These are phyloP conservation scores for Xyrichtys novacula DNA, from an alignment of 2,797 vertebrate species.

Conservation along the genomic window DNA sequence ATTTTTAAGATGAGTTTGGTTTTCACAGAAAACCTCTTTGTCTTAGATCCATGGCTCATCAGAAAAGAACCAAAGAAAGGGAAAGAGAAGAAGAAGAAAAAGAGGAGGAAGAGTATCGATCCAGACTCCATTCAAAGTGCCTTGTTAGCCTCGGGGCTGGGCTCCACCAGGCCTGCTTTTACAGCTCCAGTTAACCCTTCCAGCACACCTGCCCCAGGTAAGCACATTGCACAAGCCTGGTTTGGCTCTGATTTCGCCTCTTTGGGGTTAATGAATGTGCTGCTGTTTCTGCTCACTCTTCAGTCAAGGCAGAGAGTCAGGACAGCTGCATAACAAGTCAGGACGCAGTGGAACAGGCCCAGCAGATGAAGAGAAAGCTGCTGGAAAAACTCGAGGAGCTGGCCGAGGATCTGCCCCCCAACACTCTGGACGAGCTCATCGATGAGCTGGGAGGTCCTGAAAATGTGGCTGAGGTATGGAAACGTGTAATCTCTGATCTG, in stretches of 20 bases:
- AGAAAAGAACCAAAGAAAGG: constrained; percentile 98
- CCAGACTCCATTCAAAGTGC: constrained; percentile 99
- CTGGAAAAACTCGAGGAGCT: constrained; percentile 93
- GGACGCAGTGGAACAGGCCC: constrained; percentile 95
- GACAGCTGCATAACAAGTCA: constrained; percentile 93
- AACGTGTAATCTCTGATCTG: not conserved
- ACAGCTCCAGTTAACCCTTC: constrained; percentile 86
- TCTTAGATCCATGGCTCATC: constrained; percentile 95
- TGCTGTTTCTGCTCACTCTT: not conserved
- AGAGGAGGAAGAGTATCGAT: constrained; percentile 94
- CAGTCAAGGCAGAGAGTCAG: constrained; percentile 81
- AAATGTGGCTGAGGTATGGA: constrained; percentile 94
- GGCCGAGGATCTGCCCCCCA: constrained; percentile 93
- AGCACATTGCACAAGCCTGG: not conserved
- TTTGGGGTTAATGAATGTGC: not conserved
- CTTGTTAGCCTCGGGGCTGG: constrained; percentile 98
- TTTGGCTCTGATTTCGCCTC: not conserved
- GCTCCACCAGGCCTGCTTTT: constrained; percentile 93
- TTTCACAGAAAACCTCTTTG: not conserved
- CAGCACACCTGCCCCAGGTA: constrained; percentile 73
- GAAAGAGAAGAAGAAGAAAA: constrained; percentile 92
- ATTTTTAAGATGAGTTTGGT: not conserved
- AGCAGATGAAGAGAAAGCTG: constrained; percentile 95
- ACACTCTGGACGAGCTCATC: constrained; percentile 97
- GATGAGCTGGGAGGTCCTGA: constrained; percentile 98